These are phyloP conservation scores for Macrophya annulata DNA, from an alignment of 2,888 invertebrate genomes.

Conservation along the genomic window DNA sequence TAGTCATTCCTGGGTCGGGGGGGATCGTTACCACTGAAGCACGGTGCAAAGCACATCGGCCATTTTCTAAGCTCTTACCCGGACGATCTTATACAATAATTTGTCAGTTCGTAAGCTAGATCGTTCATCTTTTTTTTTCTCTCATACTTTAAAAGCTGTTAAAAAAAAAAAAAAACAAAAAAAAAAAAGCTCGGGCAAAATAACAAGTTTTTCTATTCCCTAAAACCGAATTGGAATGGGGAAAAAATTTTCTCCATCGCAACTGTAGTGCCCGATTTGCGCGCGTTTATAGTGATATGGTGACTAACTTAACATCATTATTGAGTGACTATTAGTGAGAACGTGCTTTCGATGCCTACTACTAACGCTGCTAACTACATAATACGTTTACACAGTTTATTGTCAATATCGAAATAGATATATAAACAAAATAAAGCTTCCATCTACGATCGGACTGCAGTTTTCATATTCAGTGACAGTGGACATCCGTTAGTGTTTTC, in stretches of 20 bases:
- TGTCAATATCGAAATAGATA: conserved; percentile 11
- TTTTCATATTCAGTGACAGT: not conserved
- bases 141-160: not conserved
- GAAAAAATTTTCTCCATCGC: not conserved
- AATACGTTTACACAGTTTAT: not conserved
- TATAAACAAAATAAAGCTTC: not conserved
- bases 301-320: conserved; percentile 9
- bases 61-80: conserved; percentile 57
- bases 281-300: conserved; percentile 31
- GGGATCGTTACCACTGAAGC: conserved; percentile 71
- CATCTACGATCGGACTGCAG: not conserved
- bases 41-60: conserved; percentile 59
- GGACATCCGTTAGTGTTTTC: not conserved
- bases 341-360: not conserved
- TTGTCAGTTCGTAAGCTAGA: not conserved
- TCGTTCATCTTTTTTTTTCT: conserved; percentile 12
- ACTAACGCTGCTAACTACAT: not conserved
- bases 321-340: conserved; percentile 32
- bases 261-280: conserved; percentile 10
- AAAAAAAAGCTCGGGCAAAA: not conserved
- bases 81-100: conserved; percentile 43
- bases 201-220: not conserved
- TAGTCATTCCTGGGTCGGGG: conserved; percentile 78
- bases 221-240: not conserved
- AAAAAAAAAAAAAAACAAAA: not conserved